Percentiles rank a stretch among this genome's conserved stretches.
Evolutionary conservation across 2,113 vertebrate species (phyloP).

Genomic region (Dipodomys merriami): DNA sequence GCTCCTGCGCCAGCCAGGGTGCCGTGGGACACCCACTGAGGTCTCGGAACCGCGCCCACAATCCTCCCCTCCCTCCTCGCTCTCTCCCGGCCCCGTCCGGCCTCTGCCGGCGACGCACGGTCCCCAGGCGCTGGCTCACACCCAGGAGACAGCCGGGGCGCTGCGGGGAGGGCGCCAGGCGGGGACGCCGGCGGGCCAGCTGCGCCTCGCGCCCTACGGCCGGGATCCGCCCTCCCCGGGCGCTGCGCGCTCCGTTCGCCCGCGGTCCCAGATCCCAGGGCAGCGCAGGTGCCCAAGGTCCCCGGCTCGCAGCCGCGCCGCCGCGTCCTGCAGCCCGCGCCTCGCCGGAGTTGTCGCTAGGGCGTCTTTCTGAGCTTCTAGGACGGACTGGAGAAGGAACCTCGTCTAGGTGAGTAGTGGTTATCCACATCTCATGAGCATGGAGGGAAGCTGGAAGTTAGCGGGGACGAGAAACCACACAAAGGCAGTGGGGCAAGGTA

Average conservation of each 20-base stretch:
- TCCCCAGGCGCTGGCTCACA: background rate
- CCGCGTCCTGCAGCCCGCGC: background rate
- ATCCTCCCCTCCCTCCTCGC: background rate
- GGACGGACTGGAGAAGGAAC: background rate
- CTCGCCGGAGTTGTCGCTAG: background rate
- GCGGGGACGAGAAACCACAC: background rate
- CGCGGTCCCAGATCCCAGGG: background rate
- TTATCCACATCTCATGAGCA: background rate
- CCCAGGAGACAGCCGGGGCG: background rate
- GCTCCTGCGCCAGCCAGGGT: background rate
- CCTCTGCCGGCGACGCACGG: background rate
- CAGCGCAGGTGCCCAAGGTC: background rate
- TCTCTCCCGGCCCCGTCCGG: too few species aligned
- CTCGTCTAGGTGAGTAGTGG: constrained; percentile 1
- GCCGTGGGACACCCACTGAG: background rate
- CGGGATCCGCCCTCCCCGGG: background rate
- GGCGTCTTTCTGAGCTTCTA: background rate
- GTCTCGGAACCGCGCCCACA: background rate
- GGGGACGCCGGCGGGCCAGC: background rate
- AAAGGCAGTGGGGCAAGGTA: background rate
- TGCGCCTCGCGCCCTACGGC: background rate
- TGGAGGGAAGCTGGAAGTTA: constrained; percentile 47
- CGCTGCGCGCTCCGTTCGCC: background rate
- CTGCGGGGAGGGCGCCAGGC: background rate
- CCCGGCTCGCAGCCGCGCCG: background rate